Evolutionary conservation across 2,888 invertebrate species (phyloP).

Genomic region (Enchytraeus crypticus): DNA sequence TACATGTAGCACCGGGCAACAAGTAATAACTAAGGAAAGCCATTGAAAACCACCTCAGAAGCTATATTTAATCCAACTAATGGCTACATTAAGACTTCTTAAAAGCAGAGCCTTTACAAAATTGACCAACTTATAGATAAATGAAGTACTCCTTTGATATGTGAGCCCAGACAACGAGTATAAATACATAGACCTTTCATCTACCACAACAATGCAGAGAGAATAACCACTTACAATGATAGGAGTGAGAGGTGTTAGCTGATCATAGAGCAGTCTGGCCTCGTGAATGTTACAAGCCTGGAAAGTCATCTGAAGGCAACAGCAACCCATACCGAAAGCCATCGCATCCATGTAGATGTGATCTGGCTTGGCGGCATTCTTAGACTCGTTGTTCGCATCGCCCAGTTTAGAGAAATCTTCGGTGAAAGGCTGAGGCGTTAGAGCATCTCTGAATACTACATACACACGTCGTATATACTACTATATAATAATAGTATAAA

Average conservation of each 20-base stretch:
- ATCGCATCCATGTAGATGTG: slow-evolving; percentile 97
- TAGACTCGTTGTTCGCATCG: slow-evolving; percentile 58
- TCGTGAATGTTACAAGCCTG: slow-evolving; percentile 66
- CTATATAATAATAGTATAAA: no score
- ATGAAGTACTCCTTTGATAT: no score
- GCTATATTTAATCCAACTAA: no score
- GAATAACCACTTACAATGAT: slow-evolving; percentile 22
- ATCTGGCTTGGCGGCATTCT: slow-evolving; percentile 66
- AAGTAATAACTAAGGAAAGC: no score
- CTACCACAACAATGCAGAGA: no score
- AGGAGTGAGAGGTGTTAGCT: slow-evolving; percentile 25
- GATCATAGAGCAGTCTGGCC: slow-evolving; percentile 75
- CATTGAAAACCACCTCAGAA: no score
- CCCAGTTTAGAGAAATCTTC: slow-evolving; percentile 54
- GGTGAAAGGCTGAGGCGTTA: slow-evolving; percentile 62
- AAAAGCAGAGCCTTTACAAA: no score
- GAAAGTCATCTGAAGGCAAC: slow-evolving; percentile 79
- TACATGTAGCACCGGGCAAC: no score
- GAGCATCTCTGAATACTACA: slow-evolving; percentile 76
- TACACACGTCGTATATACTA: background rate
- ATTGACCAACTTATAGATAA: no score
- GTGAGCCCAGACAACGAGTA: no score
- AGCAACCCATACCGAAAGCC: slow-evolving; percentile 99
- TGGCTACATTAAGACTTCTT: no score
- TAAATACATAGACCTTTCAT: no score